Conservation (phyloP, 2,113 vertebrate species). For the Xenopus laevis region DNA sequence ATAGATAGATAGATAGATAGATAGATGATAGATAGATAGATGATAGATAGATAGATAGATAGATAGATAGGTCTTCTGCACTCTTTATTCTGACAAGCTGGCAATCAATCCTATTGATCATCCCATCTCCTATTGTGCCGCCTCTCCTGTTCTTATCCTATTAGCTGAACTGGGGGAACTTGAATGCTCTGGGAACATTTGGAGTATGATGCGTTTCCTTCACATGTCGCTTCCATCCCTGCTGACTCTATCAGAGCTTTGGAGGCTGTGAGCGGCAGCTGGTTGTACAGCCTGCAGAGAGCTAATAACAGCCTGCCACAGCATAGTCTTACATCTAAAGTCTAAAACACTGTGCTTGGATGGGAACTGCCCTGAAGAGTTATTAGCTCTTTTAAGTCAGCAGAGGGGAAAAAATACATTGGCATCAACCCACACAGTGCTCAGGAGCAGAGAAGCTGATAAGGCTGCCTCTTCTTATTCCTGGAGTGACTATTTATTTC, state of each 20-base stretch:
- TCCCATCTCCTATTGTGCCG: background rate
- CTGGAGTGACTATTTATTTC: slow-evolving; percentile 15
- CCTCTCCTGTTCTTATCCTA: background rate
- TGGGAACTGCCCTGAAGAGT: slow-evolving; percentile 54
- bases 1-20: slow-evolving; percentile 11
- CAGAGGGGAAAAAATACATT: slow-evolving; percentile 15
- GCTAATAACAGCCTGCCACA: slow-evolving; percentile 61
- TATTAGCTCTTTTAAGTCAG: slow-evolving; percentile 54
- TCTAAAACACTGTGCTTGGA: slow-evolving; percentile 45
- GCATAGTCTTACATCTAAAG: slow-evolving; percentile 51
- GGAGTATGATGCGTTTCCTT: slow-evolving; percentile 8
- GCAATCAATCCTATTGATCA: background rate
- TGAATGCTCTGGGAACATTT: slow-evolving; percentile 11
- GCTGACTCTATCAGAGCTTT: slow-evolving; percentile 33
- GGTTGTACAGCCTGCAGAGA: slow-evolving; percentile 56
- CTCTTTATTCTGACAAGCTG: background rate
- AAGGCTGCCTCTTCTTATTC: slow-evolving; percentile 47
- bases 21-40: slow-evolving; percentile 12
- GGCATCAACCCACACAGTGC: slow-evolving; percentile 48
- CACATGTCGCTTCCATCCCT: slow-evolving; percentile 1
- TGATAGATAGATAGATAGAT: background rate
- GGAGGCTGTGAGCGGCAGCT: slow-evolving; percentile 53
- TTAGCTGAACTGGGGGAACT: background rate
- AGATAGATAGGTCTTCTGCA: background rate
- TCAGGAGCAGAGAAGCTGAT: slow-evolving; percentile 48